phyloP scores from a whole-genome alignment of 2,113 vertebrate species.

The Hydrolagus affinis region DNA sequence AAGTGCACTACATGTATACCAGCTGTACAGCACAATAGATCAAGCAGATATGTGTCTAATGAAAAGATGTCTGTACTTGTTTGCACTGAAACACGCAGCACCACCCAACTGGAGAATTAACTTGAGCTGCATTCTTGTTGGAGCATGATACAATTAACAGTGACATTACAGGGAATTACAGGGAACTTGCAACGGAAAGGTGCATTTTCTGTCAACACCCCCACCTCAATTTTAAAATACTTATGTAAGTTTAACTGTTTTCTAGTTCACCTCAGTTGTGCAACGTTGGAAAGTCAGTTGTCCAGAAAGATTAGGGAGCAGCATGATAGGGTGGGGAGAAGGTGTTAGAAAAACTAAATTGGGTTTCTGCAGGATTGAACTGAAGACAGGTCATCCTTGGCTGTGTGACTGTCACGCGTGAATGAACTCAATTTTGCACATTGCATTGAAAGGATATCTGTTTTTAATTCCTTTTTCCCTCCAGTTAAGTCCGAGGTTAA shows the following conservation, averaged over 20 bases:
- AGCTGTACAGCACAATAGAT: background rate
- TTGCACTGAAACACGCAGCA: background rate
- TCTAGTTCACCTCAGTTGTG: no score
- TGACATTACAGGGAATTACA: background rate
- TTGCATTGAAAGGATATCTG: no score
- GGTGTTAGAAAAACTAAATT: no score
- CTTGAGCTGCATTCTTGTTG: background rate
- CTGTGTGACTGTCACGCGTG: no score
- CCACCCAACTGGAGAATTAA: constrained; percentile 6
- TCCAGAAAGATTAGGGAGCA: background rate
- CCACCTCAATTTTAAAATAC: background rate
- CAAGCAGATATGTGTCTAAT: background rate
- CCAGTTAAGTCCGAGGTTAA: no score
- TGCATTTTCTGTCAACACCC: no score
- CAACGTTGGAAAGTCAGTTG: no score
- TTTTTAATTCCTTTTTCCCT: no score
- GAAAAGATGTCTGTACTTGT: constrained; percentile 9
- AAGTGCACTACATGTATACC: background rate
- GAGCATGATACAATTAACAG: background rate
- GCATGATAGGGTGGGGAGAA: background rate
- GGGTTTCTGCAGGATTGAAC: no score
- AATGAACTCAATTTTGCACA: no score
- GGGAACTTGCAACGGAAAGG: background rate
- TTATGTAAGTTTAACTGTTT: background rate
- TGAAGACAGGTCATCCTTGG: no score